These are phyloP conservation scores for Lasaia peninsularis DNA, from an alignment of 1,140 invertebrate species.

Conservation along the genomic window DNA sequence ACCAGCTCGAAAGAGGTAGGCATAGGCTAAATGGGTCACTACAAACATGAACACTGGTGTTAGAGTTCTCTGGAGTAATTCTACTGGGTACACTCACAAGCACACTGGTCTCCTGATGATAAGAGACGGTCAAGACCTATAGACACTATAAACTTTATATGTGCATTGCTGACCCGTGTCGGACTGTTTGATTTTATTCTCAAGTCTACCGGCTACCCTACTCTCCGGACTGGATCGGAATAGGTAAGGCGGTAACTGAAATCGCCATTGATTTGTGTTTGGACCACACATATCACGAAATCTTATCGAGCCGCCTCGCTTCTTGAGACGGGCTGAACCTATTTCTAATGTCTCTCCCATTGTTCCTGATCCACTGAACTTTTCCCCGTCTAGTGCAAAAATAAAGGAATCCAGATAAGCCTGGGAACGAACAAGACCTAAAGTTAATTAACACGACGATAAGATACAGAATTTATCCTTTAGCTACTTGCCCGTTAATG, in stretches of 20 bases:
- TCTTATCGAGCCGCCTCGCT: constrained; percentile 27
- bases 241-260: not conserved
- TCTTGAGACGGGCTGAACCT: constrained; percentile 30
- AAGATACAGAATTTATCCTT: constrained; percentile 23
- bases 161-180: too few species aligned
- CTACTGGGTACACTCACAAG: too few species aligned
- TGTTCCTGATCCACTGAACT: constrained; percentile 32
- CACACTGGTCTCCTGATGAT: too few species aligned
- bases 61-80: too few species aligned
- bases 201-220: too few species aligned
- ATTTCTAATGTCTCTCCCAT: constrained; percentile 40
- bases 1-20: too few species aligned
- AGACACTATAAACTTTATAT: too few species aligned
- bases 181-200: too few species aligned
- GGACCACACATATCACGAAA: not conserved
- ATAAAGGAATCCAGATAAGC: constrained; percentile 36
- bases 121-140: too few species aligned
- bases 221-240: too few species aligned
- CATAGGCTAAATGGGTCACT: too few species aligned
- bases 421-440: constrained; percentile 32
- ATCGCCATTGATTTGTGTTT: not conserved
- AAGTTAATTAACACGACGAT: constrained; percentile 33
- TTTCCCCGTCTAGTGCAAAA: constrained; percentile 24
- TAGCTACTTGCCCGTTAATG: constrained; percentile 13
- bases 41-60: too few species aligned